These are phyloP conservation scores for Nowickia ferox DNA, from an alignment of 2,888 invertebrate species.

Conservation along the genomic window DNA sequence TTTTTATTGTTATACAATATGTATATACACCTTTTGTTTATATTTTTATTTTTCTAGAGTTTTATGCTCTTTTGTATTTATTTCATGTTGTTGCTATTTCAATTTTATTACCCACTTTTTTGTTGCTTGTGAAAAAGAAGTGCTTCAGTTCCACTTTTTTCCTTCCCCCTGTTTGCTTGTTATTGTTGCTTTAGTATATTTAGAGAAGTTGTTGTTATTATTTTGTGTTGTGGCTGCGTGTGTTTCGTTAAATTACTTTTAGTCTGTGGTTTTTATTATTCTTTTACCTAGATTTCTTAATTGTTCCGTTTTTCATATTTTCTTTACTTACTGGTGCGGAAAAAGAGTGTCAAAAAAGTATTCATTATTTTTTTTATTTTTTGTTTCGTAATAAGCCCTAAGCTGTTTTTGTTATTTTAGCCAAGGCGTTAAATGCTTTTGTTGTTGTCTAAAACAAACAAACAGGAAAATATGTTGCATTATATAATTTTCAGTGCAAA, in stretches of 20 bases:
- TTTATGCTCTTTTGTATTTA: constrained; percentile 64
- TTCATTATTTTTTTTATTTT: constrained; percentile 6
- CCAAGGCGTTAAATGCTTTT: constrained; percentile 59
- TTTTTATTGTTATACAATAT: constrained; percentile 21
- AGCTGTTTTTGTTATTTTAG: constrained; percentile 53
- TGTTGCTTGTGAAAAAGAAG: constrained; percentile 28
- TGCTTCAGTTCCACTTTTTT: constrained; percentile 49
- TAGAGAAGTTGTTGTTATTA: constrained; percentile 13
- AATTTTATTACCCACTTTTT: constrained; percentile 62
- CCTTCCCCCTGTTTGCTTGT: constrained; percentile 1
- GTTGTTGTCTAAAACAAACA: constrained; percentile 7
- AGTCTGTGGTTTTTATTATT: constrained; percentile 67
- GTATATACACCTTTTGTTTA: background rate
- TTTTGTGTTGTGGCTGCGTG: constrained; percentile 26
- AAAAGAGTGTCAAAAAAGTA: constrained; percentile 47
- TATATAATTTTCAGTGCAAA: background rate
- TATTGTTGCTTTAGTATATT: constrained; percentile 1
- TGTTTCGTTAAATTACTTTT: constrained; percentile 54
- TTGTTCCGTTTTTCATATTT: constrained; percentile 58
- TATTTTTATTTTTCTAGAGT: constrained; percentile 39
- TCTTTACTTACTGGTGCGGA: constrained; percentile 58
- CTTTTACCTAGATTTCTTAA: constrained; percentile 66
- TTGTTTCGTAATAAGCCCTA: constrained; percentile 18
- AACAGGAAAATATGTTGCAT: constrained; percentile 32
- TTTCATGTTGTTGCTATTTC: constrained; percentile 48